Conservation (phyloP, 2,113 vertebrate genomes). For the Engystomops pustulosus region DNA sequence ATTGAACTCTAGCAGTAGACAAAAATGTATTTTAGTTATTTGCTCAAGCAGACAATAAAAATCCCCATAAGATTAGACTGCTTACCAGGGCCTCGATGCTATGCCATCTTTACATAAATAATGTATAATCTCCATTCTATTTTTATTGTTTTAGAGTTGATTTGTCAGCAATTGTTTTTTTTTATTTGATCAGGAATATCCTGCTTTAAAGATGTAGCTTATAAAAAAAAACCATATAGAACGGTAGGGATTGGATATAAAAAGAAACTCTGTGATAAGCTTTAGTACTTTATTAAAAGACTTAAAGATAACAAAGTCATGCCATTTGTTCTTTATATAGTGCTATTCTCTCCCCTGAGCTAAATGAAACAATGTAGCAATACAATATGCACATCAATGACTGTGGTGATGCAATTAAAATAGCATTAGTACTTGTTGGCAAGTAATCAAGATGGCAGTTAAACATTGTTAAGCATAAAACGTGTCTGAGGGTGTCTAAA, state of each 20-base stretch:
- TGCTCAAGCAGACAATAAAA: slow-evolving; percentile 47
- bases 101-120: slow-evolving; percentile 50
- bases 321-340: slow-evolving; percentile 11
- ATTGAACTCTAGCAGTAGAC: slow-evolving; percentile 48
- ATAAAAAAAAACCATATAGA: not conserved
- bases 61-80: slow-evolving; percentile 33
- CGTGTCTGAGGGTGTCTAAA: slow-evolving; percentile 14
- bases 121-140: slow-evolving; percentile 9
- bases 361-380: slow-evolving; percentile 26
- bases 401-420: slow-evolving; percentile 50
- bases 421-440: slow-evolving; percentile 48
- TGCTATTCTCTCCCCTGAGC: slow-evolving; percentile 10
- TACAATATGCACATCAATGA: slow-evolving; percentile 29
- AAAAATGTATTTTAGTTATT: slow-evolving; percentile 54
- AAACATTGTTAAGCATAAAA: slow-evolving; percentile 41
- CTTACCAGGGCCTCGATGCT: slow-evolving; percentile 23
- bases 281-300: slow-evolving; percentile 28
- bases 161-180: not conserved
- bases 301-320: slow-evolving; percentile 21
- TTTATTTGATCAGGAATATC: slow-evolving; percentile 1
- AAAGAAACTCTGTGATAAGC: not conserved
- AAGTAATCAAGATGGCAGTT: slow-evolving; percentile 47
- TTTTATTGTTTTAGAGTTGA: slow-evolving; percentile 46
- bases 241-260: slow-evolving; percentile 10
- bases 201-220: slow-evolving; percentile 1